Evolutionary conservation across 2,888 invertebrate genomes (phyloP).

Genomic region (Oithona nana): DNA sequence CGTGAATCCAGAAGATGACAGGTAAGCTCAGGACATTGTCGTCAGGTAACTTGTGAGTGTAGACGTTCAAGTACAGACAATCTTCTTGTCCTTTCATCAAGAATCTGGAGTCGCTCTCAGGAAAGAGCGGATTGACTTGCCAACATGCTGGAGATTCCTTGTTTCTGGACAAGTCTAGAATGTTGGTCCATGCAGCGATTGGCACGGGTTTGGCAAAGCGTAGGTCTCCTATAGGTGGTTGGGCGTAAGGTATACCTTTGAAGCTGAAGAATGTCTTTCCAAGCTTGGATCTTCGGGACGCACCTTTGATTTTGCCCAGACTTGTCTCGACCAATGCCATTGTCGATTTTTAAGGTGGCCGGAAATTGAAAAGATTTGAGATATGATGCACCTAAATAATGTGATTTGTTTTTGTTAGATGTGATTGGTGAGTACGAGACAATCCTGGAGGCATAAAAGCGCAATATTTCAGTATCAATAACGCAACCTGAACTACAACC

Average conservation of each 20-base stretch:
- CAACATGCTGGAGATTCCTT: neutral
- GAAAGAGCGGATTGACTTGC: neutral
- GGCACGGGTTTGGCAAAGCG: conserved; percentile 73
- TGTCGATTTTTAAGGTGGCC: too few species aligned
- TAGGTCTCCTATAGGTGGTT: conserved; percentile 34
- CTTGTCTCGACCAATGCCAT: conserved; percentile 12
- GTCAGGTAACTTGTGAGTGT: neutral
- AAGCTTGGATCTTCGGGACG: neutral
- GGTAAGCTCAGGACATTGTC: neutral
- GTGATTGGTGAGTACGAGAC: too few species aligned
- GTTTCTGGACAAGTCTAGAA: conserved; percentile 43
- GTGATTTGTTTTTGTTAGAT: too few species aligned
- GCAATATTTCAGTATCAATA: too few species aligned
- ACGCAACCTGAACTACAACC: too few species aligned
- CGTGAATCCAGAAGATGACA: conserved; percentile 11
- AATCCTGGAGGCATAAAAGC: too few species aligned
- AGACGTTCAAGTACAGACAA: conserved; percentile 14
- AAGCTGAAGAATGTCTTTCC: conserved; percentile 50
- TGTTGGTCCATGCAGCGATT: conserved; percentile 50
- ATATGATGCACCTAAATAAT: too few species aligned
- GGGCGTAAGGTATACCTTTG: conserved; percentile 35
- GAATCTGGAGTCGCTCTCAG: neutral
- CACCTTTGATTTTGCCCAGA: neutral
- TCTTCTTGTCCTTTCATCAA: conserved; percentile 3
- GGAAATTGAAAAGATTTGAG: too few species aligned